Base-by-base conservation (phyloP, 2,113 vertebrate species). In the Rhinichthys klamathensis region DNA sequence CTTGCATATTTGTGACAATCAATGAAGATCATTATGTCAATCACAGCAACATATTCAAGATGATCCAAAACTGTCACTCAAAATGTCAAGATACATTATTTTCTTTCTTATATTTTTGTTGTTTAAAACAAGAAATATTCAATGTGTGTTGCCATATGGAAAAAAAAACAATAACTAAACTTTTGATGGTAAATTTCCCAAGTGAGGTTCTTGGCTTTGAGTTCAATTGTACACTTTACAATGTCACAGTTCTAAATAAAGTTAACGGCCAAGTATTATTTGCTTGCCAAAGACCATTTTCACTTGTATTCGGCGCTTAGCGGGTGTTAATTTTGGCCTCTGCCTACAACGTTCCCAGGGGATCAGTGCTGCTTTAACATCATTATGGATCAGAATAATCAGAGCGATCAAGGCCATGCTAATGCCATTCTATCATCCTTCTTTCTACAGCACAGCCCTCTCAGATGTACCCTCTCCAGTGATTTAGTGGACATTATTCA, bases 291-390 rank as follows among this genome's bases (percentile, higher is more conserved):
- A 41, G 69, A 21, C 51, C 56, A 56, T 77, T 77, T 79, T 61
- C 32, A 79, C 76, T 61, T 61, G 21, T 2, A 49, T 16, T 21
- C 30, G 1, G 30, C 1, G 1, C 56, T 41, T 79, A 41, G 76
- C 4, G 12, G 12, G 76, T 79, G 54, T 41, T 79, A 79, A 79
- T 60, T 79, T 76, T 32, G 46, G 49, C 15, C 49, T 49, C 27
- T 76, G 27, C 46, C 49, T 32, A 76, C 74, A 54, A 30, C 15
- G 8, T 11, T 76, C 27, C 74, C 25, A 49, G 27, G 49, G 49
- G 27, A 54, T 76, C 46, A 54, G 16, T 54, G 74, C 25, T 54
- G 74, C 74, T 54, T 76, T 79, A 79, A 38, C 76, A 79, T 79
- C 76, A 60, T 79, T 58, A 79, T 35, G 32, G 30, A 58, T 41